Percentiles rank a stretch among this genome's conserved stretches.
These are phyloP conservation scores for Pediacus dermestoides DNA, from an alignment of 2,888 invertebrate species.

Conservation along the genomic window DNA sequence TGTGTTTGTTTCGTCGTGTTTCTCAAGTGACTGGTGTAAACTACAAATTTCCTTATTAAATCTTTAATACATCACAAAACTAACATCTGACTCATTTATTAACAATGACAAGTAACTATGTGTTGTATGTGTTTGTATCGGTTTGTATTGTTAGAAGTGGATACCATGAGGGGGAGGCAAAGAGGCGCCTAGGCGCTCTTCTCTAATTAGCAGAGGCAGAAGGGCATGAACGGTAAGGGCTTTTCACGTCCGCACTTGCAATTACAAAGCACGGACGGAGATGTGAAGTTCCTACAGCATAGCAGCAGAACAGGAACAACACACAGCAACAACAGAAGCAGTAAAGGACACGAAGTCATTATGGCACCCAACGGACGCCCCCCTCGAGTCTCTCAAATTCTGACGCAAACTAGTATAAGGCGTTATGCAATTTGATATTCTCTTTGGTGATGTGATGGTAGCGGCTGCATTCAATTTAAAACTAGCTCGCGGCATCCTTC, in stretches of 20 bases:
- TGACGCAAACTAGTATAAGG: constrained; percentile 8
- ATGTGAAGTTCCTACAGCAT: constrained; percentile 9
- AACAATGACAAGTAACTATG: too few species aligned
- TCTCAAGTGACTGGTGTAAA: too few species aligned
- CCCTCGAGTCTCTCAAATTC: constrained; percentile 1
- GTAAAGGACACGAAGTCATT: constrained; percentile 5
- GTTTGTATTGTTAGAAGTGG: too few species aligned
- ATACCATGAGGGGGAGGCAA: too few species aligned
- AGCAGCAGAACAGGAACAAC: not conserved
- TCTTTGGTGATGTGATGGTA: constrained; percentile 17
- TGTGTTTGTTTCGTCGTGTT: too few species aligned
- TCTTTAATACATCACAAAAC: too few species aligned
- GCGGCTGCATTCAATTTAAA: constrained; percentile 8
- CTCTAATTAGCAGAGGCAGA: constrained; percentile 34
- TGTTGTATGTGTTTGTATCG: too few species aligned
- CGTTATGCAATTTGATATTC: constrained; percentile 25
- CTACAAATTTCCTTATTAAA: too few species aligned
- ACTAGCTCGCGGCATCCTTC: constrained; percentile 7
- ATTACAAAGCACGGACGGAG: constrained; percentile 26
- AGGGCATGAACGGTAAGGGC: constrained; percentile 31
- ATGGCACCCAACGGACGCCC: constrained; percentile 5
- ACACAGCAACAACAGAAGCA: not conserved
- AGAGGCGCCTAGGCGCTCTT: too few species aligned
- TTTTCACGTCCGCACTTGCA: constrained; percentile 35
- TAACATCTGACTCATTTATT: too few species aligned